Conservation (phyloP, 64 coral and sea anemone genomes). For the Pachyseris speciosa region DNA sequence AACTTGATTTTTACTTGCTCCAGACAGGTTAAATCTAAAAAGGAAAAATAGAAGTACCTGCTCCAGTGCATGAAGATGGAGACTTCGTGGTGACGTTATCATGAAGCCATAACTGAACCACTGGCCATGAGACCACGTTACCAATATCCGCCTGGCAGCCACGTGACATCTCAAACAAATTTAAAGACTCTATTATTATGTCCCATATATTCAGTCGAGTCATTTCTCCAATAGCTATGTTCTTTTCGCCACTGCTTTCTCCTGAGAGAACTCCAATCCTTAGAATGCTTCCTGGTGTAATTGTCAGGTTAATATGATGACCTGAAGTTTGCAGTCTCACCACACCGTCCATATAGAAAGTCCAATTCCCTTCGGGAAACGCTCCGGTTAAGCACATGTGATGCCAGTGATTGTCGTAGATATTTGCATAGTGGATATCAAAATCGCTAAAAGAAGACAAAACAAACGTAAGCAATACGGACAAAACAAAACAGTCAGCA, state of each 20-base stretch:
- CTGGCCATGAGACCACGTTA: not conserved
- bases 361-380: too few species aligned
- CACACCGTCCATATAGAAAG: not conserved
- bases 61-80: not conserved
- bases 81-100: not conserved
- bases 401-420: not conserved
- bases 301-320: not conserved
- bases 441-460: not conserved
- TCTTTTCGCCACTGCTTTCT: not conserved
- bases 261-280: not conserved
- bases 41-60: not conserved
- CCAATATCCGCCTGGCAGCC: not conserved
- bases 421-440: not conserved
- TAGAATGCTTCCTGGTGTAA: not conserved
- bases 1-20: too few species aligned
- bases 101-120: conserved; percentile 25
- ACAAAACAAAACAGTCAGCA: too few species aligned
- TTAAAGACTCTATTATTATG: too few species aligned
- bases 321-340: not conserved
- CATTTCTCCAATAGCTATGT: not conserved
- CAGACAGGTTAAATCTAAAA: too few species aligned
- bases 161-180: not conserved
- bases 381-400: not conserved
- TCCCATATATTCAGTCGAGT: not conserved
- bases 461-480: not conserved